phyloP scores from a whole-genome alignment of 2,797 vertebrate species.

The Melanotaenia maccullochi region DNA sequence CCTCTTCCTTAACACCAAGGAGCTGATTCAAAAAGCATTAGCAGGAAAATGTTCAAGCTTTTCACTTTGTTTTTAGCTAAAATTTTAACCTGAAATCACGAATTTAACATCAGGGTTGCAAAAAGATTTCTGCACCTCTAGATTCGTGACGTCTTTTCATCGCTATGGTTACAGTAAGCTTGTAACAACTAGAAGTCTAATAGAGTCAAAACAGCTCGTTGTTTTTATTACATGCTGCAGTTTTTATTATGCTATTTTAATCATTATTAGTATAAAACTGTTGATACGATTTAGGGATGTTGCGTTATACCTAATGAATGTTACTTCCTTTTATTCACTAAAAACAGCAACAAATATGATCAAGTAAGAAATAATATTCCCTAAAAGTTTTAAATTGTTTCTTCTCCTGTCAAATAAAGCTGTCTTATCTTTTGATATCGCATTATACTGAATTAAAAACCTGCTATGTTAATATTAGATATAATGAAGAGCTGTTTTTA shows the following conservation, averaged over 20 bases:
- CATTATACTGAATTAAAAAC: not conserved
- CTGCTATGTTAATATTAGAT: not conserved
- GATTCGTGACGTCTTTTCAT: slow-evolving; percentile 28
- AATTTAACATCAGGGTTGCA: slow-evolving; percentile 23
- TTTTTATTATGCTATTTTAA: no score
- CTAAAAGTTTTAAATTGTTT: no score
- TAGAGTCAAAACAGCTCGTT: not conserved
- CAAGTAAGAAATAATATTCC: no score
- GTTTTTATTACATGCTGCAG: not conserved
- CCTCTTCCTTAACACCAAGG: not conserved
- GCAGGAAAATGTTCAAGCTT: slow-evolving; percentile 4
- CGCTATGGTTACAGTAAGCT: slow-evolving; percentile 17
- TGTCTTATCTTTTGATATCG: not conserved
- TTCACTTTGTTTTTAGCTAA: slow-evolving; percentile 19
- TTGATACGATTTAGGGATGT: no score
- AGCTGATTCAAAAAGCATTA: slow-evolving; percentile 12
- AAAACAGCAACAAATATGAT: not conserved
- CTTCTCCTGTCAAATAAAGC: no score
- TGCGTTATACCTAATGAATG: not conserved
- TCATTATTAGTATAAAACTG: no score
- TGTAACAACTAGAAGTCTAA: not conserved
- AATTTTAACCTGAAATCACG: slow-evolving; percentile 6
- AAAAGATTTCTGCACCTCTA: slow-evolving; percentile 14
- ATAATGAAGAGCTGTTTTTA: not conserved
- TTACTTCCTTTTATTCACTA: not conserved